These are phyloP conservation scores for Liasis olivaceus DNA, from an alignment of 2,797 vertebrate genomes.

Conservation along the genomic window DNA sequence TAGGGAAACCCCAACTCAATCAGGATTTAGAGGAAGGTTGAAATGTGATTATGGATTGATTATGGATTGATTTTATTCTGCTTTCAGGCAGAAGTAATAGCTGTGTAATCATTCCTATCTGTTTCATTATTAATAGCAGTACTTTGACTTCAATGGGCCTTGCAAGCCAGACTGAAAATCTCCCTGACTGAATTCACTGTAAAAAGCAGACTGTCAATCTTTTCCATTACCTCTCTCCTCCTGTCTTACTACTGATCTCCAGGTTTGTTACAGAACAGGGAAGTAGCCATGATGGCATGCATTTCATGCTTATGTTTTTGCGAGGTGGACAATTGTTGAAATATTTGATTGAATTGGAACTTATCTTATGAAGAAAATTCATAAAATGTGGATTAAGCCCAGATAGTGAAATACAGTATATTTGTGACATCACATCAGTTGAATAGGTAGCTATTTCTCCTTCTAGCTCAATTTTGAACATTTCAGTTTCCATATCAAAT, in stretches of 20 bases:
- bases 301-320: too few relatives aligned
- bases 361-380: not conserved
- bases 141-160: not conserved
- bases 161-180: not conserved
- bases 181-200: not conserved
- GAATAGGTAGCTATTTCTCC: not conserved
- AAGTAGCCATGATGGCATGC: too few relatives aligned
- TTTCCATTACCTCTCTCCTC: too few relatives aligned
- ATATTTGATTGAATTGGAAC: too few relatives aligned
- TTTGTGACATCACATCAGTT: not conserved
- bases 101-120: not conserved
- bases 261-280: too few relatives aligned
- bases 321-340: too few relatives aligned
- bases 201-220: not conserved
- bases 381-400: not conserved
- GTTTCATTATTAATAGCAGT: not conserved
- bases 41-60: not conserved
- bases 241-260: too few relatives aligned
- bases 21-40: not conserved
- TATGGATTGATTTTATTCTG: not conserved
- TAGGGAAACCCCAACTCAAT: too few relatives aligned
- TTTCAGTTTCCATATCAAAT: not conserved
- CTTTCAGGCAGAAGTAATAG: not conserved
- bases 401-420: not conserved
- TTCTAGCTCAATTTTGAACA: not conserved